Evolutionary conservation across 2,888 invertebrate genomes (phyloP).

Genomic region (Synergus laeviventris): DNA sequence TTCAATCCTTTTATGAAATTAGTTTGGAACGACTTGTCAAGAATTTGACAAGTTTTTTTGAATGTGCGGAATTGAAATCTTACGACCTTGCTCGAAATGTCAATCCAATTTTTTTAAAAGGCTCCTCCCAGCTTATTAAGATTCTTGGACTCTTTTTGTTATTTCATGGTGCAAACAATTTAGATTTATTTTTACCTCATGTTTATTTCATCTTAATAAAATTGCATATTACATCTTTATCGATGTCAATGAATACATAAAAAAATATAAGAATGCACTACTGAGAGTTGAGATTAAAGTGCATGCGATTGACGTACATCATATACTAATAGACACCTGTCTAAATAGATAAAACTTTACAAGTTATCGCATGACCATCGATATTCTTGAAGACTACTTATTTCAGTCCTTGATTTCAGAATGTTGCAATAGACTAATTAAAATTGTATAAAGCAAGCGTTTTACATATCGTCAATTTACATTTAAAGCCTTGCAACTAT

Average conservation of each 20-base stretch:
- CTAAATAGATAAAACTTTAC: not conserved
- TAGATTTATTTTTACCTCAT: not conserved
- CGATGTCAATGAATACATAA: not conserved
- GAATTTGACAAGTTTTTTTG: slow-evolving; percentile 23
- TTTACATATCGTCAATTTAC: slow-evolving; percentile 18
- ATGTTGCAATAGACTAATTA: slow-evolving; percentile 23
- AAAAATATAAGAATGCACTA: not conserved
- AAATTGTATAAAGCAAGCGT: slow-evolving; percentile 15
- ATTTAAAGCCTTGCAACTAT: slow-evolving; percentile 14
- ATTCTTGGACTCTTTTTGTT: not conserved
- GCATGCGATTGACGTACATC: not conserved
- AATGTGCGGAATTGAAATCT: not conserved
- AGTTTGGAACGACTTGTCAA: not conserved
- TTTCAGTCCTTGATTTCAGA: slow-evolving; percentile 23
- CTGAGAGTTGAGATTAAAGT: not conserved
- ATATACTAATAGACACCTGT: not conserved
- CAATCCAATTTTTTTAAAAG: not conserved
- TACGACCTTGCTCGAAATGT: not conserved
- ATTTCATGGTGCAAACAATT: not conserved
- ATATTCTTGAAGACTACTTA: slow-evolving; percentile 20
- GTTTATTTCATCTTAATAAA: not conserved
- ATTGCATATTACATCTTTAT: not conserved
- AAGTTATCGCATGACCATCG: slow-evolving; percentile 19
- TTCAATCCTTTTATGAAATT: slow-evolving; percentile 19
- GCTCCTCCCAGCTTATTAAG: too few relatives aligned